These are phyloP conservation scores for Pterostichus niger DNA, from an alignment of 2,888 invertebrate species.

Conservation along the genomic window DNA sequence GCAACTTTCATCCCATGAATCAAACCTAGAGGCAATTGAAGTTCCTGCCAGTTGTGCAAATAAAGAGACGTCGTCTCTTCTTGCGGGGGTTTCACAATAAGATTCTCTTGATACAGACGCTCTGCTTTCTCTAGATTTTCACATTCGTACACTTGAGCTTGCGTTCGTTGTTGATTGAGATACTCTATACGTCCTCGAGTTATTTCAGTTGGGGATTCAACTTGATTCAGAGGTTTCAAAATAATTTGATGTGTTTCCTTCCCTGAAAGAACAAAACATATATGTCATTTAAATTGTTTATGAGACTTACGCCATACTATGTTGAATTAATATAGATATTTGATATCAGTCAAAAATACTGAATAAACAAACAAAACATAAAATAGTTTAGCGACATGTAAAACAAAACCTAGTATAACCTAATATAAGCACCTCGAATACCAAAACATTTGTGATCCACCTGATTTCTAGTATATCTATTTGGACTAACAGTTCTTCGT, in stretches of 20 bases:
- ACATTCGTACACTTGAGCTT: too few species aligned
- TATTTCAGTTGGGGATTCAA: background rate
- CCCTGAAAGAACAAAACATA: background rate
- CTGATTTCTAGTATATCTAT: background rate
- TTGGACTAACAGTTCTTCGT: background rate
- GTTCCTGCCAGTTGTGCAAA: background rate
- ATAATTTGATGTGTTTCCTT: background rate
- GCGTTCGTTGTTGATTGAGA: background rate
- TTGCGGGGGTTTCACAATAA: background rate
- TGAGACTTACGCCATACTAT: too few species aligned
- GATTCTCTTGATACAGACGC: background rate
- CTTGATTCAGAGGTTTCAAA: background rate
- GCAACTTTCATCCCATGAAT: background rate
- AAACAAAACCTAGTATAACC: too few species aligned
- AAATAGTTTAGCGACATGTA: too few species aligned
- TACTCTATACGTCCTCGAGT: background rate
- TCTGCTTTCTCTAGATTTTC: background rate
- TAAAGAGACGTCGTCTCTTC: background rate
- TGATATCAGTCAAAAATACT: too few species aligned
- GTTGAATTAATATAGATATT: too few species aligned
- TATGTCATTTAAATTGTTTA: too few species aligned
- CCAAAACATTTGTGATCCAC: background rate
- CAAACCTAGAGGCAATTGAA: background rate
- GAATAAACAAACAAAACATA: too few species aligned
- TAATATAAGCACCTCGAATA: background rate